Evolutionary conservation across 2,113 vertebrate genomes (phyloP), one percentile per base, ranked within the genome.

Genomic region (Sinocyclocheilus rhinocerous): DNA sequence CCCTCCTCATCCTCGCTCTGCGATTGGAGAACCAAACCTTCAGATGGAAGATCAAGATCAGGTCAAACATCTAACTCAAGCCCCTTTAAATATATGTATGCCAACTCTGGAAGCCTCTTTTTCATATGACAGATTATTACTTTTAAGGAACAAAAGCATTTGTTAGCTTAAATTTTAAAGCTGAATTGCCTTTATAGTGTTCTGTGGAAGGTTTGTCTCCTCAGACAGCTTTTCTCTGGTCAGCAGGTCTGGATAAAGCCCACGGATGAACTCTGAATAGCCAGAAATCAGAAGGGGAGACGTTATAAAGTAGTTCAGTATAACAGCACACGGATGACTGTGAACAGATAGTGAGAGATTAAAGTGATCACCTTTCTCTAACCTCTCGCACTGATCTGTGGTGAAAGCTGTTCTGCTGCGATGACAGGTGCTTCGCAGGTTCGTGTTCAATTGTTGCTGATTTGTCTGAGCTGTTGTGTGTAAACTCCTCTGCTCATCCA

Each of bases 351-450:
- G 26, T 65, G 50, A 16, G 55, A 83, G 20, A 83, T 13, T 65
- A 65, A 24, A 65, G 61, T 22, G 24, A 18, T 33, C 33, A 98
- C 97, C 97, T 96, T 94, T 90, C 91, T 98, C 97, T 39, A 97
- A 92, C 0, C 91, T 92, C 76, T 91, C 92, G 0, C 92, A 92
- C 90, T 98, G 97, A 83, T 94, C 90, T 0, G 90, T 77, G 57
- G 93, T 96, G 91, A 97, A 96, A 77, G 94, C 86, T 0, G 96
- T 98, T 65, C 97, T 94, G 92, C 87, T 96, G 79, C 95, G 86
- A 73, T 92, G 93, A 52, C 70, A 90, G 15, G 33, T 77, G 36
- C 89, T 86, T n/a, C 39, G 80, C 29, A 4, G 45, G 24, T 36
- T 29, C 33, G 20, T 39, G 26, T 82, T 69, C 76, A 76, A 59